These are phyloP conservation scores for Pterois miles DNA, from an alignment of 2,797 vertebrate genomes.

Conservation along the genomic window DNA sequence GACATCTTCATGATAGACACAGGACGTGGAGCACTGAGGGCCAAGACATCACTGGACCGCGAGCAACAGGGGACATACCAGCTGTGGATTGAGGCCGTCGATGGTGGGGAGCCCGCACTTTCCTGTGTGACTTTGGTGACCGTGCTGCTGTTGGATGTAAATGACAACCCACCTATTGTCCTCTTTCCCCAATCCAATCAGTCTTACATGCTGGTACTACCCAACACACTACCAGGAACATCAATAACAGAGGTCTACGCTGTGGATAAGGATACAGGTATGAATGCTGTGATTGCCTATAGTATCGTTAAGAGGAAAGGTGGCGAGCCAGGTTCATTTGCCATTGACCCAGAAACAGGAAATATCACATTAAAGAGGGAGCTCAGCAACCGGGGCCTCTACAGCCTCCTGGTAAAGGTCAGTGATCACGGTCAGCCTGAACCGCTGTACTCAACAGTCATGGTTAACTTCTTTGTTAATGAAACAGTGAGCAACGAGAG, in stretches of 20 bases:
- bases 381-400: conserved; percentile 92
- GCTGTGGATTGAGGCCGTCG: conserved; percentile 94
- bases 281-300: conserved; percentile 98
- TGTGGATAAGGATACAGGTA: conserved; percentile 97
- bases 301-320: conserved; percentile 97
- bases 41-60: conserved; percentile 93
- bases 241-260: conserved; percentile 98
- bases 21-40: conserved; percentile 92
- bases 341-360: conserved; percentile 95
- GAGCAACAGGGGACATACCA: conserved; percentile 96
- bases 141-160: conserved; percentile 95
- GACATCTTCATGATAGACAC: conserved; percentile 98
- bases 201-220: conserved; percentile 95
- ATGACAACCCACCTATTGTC: conserved; percentile 97
- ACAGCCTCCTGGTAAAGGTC: conserved; percentile 96
- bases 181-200: conserved; percentile 98
- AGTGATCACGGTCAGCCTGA: conserved; percentile 97
- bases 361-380: conserved; percentile 96
- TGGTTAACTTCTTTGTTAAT: conserved; percentile 98
- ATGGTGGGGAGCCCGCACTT: conserved; percentile 92
- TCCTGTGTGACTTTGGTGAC: conserved; percentile 95
- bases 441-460: conserved; percentile 92
- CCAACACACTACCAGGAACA: conserved; percentile 93
- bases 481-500: conserved; percentile 98
- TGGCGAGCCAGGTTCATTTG: conserved; percentile 91